Conservation (phyloP, 2,888 invertebrate genomes). For the Syritta pipiens region DNA sequence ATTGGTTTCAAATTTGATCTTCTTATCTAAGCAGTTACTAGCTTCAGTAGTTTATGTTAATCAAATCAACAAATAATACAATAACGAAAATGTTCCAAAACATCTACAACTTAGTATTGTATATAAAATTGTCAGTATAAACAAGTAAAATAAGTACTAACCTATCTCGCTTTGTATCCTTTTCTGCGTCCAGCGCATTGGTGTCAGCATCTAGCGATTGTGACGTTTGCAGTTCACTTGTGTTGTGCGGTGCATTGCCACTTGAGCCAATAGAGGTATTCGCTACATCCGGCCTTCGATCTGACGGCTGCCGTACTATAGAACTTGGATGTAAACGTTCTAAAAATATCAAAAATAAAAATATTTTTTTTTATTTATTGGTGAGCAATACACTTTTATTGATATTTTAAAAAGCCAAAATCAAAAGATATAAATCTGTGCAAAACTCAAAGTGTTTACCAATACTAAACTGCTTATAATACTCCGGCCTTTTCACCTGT, state of each 20-base stretch:
- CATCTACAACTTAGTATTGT: too few relatives aligned
- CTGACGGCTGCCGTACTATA: slow-evolving; percentile 78
- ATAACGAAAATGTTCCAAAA: too few relatives aligned
- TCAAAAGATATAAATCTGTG: slow-evolving; percentile 19
- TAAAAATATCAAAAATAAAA: slow-evolving; percentile 62
- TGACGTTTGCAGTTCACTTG: slow-evolving; percentile 72
- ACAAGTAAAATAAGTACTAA: slow-evolving; percentile 36
- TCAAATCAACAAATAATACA: too few relatives aligned
- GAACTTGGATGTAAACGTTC: slow-evolving; percentile 78
- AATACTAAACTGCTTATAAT: slow-evolving; percentile 76
- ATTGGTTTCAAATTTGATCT: too few relatives aligned
- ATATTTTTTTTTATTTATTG: not conserved
- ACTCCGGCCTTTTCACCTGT: slow-evolving; percentile 72
- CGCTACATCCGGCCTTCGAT: slow-evolving; percentile 77
- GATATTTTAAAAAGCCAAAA: not conserved
- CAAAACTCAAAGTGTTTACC: slow-evolving; percentile 72
- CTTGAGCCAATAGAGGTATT: slow-evolving; percentile 76
- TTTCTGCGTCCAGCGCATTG: slow-evolving; percentile 75
- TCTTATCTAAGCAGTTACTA: too few relatives aligned
- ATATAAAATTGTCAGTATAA: too few relatives aligned
- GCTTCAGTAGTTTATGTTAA: too few relatives aligned
- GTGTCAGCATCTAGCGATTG: slow-evolving; percentile 73
- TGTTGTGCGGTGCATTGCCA: slow-evolving; percentile 74
- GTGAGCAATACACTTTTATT: not conserved
- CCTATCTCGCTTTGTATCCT: slow-evolving; percentile 72